Evolutionary conservation across 1,140 invertebrate species (phyloP), one percentile per base, ranked within the genome.

Genomic region (Caenorhabditis remanei): DNA sequence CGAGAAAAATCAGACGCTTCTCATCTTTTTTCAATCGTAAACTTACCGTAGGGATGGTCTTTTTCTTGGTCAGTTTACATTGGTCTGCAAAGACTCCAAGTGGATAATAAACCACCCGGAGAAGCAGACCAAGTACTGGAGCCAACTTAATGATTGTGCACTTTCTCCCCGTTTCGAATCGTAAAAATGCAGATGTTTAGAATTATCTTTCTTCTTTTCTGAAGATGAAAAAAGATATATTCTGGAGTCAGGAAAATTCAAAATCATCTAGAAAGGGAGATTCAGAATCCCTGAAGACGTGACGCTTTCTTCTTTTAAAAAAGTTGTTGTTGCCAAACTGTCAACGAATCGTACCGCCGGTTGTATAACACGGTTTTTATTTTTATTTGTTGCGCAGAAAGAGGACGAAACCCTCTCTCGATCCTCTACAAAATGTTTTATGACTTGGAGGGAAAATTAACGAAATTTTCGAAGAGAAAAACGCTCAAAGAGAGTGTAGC

Each of bases 361-460:
- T 50, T 79, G 46, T 79, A 79, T 79, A 79, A 79, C 71, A 79
- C 71, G 43, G 71, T 79, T 79, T 75, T 79, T 79, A 79, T 79
- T 50, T 79, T 50, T 48, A 71, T 79, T 43, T 24, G 43, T 21
- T 50, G 71, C 71, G 71, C 43, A 50, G n/a, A 79, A 11, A n/a
- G n/a, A 21, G 56, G 56, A 61, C 19, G 14, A 79, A 79, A n/a
- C 43, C 46, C 43, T 40, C 40, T 40, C 24, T 67, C 56, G 19
- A 16, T 58, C 32, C 56, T 9, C 14, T 65, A 9, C 19, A 19
- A 46, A 46, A 50, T 24, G 43, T 79, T 79, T 79, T 50, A 79
- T 53, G 71, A 79, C 46, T 50, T 79, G 43, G n/a, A 50, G n/a
- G n/a, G 19, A 71, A 55, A 40, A 83, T 48, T 16, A 43, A 32